A percentile compares a stretch with the other conserved stretches of the same genome.
Evolutionary conservation across 2,113 vertebrate genomes (phyloP).

Genomic region (Cyanoliseus patagonus): DNA sequence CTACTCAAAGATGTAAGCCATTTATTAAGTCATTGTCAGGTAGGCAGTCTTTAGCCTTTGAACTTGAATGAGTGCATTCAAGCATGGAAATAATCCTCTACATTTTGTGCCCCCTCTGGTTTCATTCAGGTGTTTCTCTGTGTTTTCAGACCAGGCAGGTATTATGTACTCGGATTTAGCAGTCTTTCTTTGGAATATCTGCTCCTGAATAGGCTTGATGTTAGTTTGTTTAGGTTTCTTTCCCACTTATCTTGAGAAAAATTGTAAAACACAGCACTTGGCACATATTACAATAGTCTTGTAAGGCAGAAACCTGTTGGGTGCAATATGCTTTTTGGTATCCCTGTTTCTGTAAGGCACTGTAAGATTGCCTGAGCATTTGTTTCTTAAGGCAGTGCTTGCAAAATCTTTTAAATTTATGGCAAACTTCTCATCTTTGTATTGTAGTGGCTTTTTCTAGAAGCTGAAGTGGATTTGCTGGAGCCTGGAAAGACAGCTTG

Average conservation of each 20-base stretch:
- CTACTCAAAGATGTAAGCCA: not conserved
- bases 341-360: not conserved
- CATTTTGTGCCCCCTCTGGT: not conserved
- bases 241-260: not conserved
- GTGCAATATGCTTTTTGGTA: not conserved
- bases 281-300: not conserved
- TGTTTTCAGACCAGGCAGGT: not conserved
- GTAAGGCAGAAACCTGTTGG: not conserved
- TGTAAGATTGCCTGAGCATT: not conserved
- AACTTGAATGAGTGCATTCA: not conserved
- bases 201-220: not conserved
- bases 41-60: not conserved
- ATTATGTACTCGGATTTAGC: accelerated
- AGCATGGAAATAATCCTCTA: not conserved
- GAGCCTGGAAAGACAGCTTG: not conserved
- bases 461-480: not conserved
- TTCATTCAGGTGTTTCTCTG: not conserved
- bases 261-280: not conserved
- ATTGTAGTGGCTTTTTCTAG: not conserved
- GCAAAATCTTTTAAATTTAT: not conserved
- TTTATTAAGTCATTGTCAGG: not conserved
- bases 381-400: not conserved
- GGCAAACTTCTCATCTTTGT: not conserved
- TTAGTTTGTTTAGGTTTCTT: not conserved
- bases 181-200: not conserved